Evolutionary conservation across 1,140 invertebrate species (phyloP), one percentile per base, ranked within the genome.

Genomic region (Brachionus koreanus): DNA sequence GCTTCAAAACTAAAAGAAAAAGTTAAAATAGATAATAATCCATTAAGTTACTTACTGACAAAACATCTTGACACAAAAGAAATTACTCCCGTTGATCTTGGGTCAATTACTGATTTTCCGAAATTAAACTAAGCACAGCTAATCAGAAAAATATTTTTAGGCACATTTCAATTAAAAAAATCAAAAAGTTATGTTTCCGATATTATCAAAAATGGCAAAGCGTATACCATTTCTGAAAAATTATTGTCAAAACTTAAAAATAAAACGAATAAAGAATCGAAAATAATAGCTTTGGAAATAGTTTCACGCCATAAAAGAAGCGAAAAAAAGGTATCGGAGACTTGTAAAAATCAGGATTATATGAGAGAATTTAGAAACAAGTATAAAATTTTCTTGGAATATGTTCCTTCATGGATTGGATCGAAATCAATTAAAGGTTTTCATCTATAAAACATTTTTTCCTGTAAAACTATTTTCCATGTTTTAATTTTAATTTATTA

Each of bases 1-100:
- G 69, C 69, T 74, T 19, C n/a, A 74, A 74, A 46, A 43, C 6
- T 29, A 46, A 74, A 43, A 74, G 39, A 74, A 74, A 69, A 74
- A 46, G 25, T 23, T 43, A 43, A 43, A 74, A 74, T 74, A 43
- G 39, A 43, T 43, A 49, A 19, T 29, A 74, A 43, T 74, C 25
- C 65, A 37, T 69, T 69, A 69, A 19, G 35, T 37, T 69, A 16
- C 35, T 69, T 69, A 39, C 35, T 69, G 35, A 69, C 9, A 69
- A 69, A 69, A 69, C 65, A 69, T 69, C 35, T 69, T 35, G 65
- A 42, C 13, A 69, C 65, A 69, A 69, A 69, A 65, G 61, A 65
- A 65, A 65, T 65, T 29, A 69, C 35, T 35, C 61, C 61, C 10
- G 25, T 65, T 65, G 61, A 65, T 29, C 25, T 65, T 65, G 29